phyloP scores from a whole-genome alignment of 2,888 invertebrate species.

The Aradus depressus region DNA sequence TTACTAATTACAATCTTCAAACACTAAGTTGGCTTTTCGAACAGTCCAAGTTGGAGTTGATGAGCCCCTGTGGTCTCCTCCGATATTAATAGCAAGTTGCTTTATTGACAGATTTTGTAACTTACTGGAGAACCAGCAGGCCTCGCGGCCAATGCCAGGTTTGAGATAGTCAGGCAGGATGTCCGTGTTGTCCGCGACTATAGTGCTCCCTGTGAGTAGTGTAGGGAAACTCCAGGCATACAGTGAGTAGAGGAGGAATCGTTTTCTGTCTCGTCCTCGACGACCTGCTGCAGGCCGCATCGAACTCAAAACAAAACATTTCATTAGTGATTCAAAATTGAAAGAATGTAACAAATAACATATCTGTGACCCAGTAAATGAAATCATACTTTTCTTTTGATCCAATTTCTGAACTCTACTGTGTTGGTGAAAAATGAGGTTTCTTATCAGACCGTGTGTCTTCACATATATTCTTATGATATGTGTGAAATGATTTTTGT shows the following conservation, averaged over 20 bases:
- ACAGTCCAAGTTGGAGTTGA: neutral
- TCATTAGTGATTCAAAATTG: no score
- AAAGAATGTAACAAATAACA: no score
- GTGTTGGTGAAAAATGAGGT: no score
- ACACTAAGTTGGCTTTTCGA: neutral
- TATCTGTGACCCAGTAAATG: no score
- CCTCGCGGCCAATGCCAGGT: conserved; percentile 39
- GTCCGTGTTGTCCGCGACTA: conserved; percentile 40
- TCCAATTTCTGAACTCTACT: no score
- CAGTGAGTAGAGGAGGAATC: conserved; percentile 53
- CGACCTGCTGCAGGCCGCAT: conserved; percentile 18
- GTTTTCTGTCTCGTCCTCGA: conserved; percentile 17
- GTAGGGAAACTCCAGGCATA: conserved; percentile 61
- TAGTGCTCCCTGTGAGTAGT: conserved; percentile 44
- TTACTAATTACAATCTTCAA: no score
- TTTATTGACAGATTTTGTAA: conserved; percentile 21
- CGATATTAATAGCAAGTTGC: no score
- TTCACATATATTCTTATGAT: no score
- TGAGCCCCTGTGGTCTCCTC: neutral
- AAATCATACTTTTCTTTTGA: no score
- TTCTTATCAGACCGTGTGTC: no score
- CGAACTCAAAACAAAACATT: no score
- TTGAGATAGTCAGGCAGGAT: conserved; percentile 20
- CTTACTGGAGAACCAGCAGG: conserved; percentile 58
- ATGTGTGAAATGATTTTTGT: no score